These are phyloP conservation scores for Gibbula magus DNA, from an alignment of 2,888 invertebrate species.

Conservation along the genomic window DNA sequence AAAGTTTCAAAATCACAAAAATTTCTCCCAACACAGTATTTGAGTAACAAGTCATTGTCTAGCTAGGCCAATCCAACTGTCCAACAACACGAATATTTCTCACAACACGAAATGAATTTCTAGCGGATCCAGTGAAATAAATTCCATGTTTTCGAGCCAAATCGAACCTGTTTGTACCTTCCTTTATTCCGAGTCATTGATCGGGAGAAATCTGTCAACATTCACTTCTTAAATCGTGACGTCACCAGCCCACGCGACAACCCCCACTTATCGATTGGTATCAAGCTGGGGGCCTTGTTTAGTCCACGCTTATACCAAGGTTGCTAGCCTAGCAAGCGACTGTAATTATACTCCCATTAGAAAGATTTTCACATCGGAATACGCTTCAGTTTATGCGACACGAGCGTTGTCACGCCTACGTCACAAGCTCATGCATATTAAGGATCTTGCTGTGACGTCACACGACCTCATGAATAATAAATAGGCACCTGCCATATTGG, in stretches of 20 bases:
- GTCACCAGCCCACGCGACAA: conserved; percentile 9
- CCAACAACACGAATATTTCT: no score
- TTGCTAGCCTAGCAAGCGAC: background rate
- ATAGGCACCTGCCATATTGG: conserved; percentile 56
- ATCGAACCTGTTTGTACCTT: background rate
- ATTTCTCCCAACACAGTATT: no score
- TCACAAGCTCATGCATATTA: conserved; percentile 1
- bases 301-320: background rate
- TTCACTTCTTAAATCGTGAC: background rate
- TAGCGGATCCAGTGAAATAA: background rate
- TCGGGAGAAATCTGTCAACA: background rate
- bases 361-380: conserved; percentile 2
- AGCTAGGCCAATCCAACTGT: background rate
- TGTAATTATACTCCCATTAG: conserved; percentile 21
- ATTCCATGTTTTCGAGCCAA: background rate
- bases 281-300: background rate
- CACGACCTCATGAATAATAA: conserved; percentile 52
- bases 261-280: background rate
- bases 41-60: background rate
- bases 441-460: conserved; percentile 40
- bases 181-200: background rate
- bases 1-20: no score
- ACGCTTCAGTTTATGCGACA: background rate
- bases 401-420: background rate
- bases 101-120: background rate